A percentile compares a stretch with the other conserved stretches of the same genome.
Evolutionary conservation across 1,140 invertebrate species (phyloP).

Genomic region (Gerris buenoi): DNA sequence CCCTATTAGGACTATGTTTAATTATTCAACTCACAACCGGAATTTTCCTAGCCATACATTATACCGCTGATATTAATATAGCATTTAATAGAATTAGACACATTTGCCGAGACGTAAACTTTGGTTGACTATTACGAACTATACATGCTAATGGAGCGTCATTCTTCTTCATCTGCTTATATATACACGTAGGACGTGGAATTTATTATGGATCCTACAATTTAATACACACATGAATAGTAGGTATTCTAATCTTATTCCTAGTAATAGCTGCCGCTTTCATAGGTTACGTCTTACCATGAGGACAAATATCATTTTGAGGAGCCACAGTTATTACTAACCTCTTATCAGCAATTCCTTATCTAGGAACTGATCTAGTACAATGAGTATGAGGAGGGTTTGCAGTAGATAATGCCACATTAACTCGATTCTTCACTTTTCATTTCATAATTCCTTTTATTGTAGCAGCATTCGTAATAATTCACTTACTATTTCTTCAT

Average conservation of each 20-base stretch:
- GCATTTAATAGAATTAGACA: slow-evolving; percentile 37
- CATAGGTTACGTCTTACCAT: slow-evolving; percentile 50
- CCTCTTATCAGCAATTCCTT: slow-evolving; percentile 47
- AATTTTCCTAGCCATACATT: slow-evolving; percentile 43
- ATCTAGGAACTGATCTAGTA: slow-evolving; percentile 39
- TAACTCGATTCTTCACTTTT: slow-evolving; percentile 54
- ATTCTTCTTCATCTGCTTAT: slow-evolving; percentile 9
- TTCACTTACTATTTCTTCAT: slow-evolving; percentile 45
- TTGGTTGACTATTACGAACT: slow-evolving; percentile 36
- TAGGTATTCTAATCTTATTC: slow-evolving; percentile 20
- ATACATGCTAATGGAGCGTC: slow-evolving; percentile 31
- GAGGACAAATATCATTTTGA: slow-evolving; percentile 58
- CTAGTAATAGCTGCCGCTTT: slow-evolving; percentile 45
- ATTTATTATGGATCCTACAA: slow-evolving; percentile 10
- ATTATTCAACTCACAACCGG: slow-evolving; percentile 41
- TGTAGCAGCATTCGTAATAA: slow-evolving; percentile 37
- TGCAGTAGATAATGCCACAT: slow-evolving; percentile 46
- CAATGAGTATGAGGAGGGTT: slow-evolving; percentile 53
- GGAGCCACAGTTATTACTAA: slow-evolving; percentile 56
- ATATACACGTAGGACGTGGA: slow-evolving; percentile 8
- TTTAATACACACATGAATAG: slow-evolving; percentile 8
- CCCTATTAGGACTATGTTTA: slow-evolving; percentile 40
- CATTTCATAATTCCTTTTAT: slow-evolving; percentile 54
- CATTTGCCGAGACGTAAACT: slow-evolving; percentile 9
- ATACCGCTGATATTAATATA: slow-evolving; percentile 35